Evolutionary conservation across 2,113 vertebrate genomes (phyloP).

Genomic region (Amphilophus citrinellus): DNA sequence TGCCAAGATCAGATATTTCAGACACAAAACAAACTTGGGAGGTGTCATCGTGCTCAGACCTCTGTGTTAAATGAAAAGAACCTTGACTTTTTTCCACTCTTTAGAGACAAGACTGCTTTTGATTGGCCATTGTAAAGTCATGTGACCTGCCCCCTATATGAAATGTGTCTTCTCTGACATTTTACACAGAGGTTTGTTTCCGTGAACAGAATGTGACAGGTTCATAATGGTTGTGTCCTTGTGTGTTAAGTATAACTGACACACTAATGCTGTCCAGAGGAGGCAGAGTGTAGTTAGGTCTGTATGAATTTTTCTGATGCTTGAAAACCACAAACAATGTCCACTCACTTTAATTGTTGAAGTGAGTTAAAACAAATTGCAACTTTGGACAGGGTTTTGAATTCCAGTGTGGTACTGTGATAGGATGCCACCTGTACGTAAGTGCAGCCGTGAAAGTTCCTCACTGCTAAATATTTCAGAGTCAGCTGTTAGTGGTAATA

Average conservation of each 20-base stretch:
- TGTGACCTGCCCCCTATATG: fast-evolving
- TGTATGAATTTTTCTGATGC: fast-evolving
- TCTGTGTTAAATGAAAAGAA: not conserved
- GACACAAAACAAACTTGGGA: not conserved
- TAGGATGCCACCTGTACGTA: too few species aligned
- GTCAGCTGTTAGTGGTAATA: too few species aligned
- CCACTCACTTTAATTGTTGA: fast-evolving
- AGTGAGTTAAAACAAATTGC: not conserved
- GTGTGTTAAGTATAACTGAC: not conserved
- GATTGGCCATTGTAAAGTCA: not conserved
- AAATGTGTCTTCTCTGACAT: not conserved
- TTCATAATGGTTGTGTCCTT: not conserved
- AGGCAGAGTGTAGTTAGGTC: not conserved
- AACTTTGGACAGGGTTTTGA: not conserved
- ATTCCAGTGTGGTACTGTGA: too few species aligned
- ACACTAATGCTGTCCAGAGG: not conserved
- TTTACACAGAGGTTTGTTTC: fast-evolving
- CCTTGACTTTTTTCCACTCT: not conserved
- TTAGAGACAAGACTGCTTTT: fast-evolving
- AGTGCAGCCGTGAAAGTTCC: too few species aligned
- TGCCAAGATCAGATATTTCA: not conserved
- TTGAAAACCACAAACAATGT: fast-evolving
- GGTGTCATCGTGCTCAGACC: not conserved
- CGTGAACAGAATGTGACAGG: fast-evolving
- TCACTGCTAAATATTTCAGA: too few species aligned